These are phyloP conservation scores for Athalia cordata DNA, from an alignment of 2,888 invertebrate genomes.

Conservation along the genomic window DNA sequence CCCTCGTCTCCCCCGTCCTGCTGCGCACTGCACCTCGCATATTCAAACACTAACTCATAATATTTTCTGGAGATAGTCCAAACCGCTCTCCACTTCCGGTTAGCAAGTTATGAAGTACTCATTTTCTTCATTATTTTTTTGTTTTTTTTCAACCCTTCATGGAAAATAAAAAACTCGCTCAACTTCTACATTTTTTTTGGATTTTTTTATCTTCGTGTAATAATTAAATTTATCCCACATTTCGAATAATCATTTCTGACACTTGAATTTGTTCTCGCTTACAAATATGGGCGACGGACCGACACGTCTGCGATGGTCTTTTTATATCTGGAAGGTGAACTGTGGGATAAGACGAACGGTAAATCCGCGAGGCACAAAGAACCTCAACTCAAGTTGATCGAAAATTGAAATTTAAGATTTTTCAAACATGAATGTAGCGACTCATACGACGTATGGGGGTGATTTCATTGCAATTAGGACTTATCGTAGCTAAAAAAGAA, in stretches of 20 bases:
- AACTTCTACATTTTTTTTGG: neutral
- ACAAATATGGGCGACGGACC: too few species aligned
- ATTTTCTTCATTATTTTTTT: neutral
- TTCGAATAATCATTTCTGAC: too few species aligned
- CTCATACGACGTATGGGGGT: conserved; percentile 26
- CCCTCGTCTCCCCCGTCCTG: neutral
- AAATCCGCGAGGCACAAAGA: neutral
- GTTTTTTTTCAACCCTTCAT: neutral
- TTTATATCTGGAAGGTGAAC: neutral
- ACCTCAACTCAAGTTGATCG: conserved; percentile 19
- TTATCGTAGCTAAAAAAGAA: neutral
- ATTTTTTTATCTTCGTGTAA: neutral
- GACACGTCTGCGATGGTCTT: neutral
- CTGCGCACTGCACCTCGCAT: conserved; percentile 31
- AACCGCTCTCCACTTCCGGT: conserved; percentile 67
- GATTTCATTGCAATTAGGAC: conserved; percentile 54
- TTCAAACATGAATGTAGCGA: conserved; percentile 14
- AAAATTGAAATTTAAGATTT: conserved; percentile 29
- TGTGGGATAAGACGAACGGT: neutral
- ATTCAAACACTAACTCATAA: conserved; percentile 56
- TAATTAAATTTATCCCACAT: too few species aligned
- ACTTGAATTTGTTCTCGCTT: too few species aligned
- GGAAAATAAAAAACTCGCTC: neutral
- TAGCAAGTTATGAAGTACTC: conserved; percentile 35
- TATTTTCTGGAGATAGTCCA: conserved; percentile 72